These are phyloP conservation scores for Drosophila gunungcola DNA, from an alignment of 1,140 invertebrate genomes.

Conservation along the genomic window DNA sequence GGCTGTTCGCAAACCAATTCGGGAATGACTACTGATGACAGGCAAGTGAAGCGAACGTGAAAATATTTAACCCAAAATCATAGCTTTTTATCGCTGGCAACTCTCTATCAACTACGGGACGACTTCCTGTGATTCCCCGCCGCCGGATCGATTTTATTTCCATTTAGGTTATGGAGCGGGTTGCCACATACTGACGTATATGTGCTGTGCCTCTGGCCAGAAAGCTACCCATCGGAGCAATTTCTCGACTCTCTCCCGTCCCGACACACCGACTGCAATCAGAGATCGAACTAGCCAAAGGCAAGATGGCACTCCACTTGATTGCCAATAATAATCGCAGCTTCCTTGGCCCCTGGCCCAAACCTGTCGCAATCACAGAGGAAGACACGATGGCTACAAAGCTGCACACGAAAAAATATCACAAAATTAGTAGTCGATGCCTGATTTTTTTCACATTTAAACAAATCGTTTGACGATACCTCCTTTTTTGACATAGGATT, in stretches of 20 bases:
- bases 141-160: conserved; percentile 28
- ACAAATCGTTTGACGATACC: background rate
- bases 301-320: conserved; percentile 70
- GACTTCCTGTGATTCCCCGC: conserved; percentile 7
- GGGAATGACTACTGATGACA: conserved; percentile 14
- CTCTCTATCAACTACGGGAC: conserved; percentile 12
- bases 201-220: conserved; percentile 26
- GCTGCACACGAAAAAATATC: conserved; percentile 1
- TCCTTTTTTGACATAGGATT: no score
- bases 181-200: background rate
- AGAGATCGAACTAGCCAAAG: conserved; percentile 55
- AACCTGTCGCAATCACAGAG: conserved; percentile 46
- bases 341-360: conserved; percentile 33
- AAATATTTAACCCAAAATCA: conserved; percentile 48
- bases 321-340: conserved; percentile 75
- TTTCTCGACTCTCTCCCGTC: conserved; percentile 56
- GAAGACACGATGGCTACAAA: background rate
- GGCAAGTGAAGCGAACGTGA: conserved; percentile 10
- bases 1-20: background rate
- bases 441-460: background rate
- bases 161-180: conserved; percentile 11
- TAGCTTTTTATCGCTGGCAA: conserved; percentile 9
- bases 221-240: conserved; percentile 20
- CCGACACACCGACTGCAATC: conserved; percentile 63
- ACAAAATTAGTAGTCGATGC: conserved; percentile 5